phyloP scores from a whole-genome alignment of 2,113 vertebrate species.

The Rutilus rutilus region DNA sequence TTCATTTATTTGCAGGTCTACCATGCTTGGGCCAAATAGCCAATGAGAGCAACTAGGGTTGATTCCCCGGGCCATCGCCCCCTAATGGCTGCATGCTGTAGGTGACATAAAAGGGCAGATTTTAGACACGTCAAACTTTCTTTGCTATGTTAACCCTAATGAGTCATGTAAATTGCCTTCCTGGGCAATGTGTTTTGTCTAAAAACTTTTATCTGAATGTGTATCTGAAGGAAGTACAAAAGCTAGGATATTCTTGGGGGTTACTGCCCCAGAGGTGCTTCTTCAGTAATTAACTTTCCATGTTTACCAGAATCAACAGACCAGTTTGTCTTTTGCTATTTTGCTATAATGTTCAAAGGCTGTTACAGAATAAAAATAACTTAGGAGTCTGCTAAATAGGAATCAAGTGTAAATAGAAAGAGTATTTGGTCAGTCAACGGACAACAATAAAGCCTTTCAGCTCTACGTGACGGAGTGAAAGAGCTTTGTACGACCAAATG shows the following conservation, averaged over 20 bases:
- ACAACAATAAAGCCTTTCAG: conserved; percentile 31
- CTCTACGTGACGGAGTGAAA: neutral
- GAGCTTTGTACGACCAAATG: conserved; percentile 10
- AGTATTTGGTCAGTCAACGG: neutral
- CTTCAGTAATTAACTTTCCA: neutral
- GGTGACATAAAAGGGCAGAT: neutral
- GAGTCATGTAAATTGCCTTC: neutral
- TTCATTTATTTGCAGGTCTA: neutral
- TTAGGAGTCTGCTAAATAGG: neutral
- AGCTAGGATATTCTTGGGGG: neutral
- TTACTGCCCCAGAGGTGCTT: neutral
- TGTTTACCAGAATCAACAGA: neutral
- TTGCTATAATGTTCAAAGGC: neutral
- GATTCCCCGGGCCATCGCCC: neutral
- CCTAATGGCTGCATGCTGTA: neutral
- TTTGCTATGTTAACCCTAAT: neutral
- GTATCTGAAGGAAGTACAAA: neutral
- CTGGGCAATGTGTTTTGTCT: neutral
- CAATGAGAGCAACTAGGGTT: neutral
- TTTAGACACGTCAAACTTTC: neutral
- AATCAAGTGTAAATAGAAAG: neutral
- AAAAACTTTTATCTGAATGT: neutral
- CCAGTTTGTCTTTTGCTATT: neutral
- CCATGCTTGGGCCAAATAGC: neutral
- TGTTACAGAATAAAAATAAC: neutral